Evolutionary conservation across 2,888 invertebrate species (phyloP).

Genomic region (Drosophila mettleri): DNA sequence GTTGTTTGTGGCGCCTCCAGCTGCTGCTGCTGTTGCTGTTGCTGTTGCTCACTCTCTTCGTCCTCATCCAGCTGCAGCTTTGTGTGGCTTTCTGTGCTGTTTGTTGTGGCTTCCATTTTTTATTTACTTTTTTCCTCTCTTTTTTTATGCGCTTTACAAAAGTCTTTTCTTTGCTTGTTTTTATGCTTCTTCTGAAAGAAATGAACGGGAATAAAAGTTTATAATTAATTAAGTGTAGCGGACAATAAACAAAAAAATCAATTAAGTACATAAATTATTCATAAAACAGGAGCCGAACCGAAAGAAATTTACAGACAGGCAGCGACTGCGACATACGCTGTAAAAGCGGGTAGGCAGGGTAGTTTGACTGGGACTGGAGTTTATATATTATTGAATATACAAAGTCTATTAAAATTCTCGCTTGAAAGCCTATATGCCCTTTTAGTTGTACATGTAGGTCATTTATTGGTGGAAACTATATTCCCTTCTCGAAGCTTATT

Average conservation of each 20-base stretch:
- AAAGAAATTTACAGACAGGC: slow-evolving; percentile 4
- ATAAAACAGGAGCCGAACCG: slow-evolving; percentile 50
- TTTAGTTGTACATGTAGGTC: background rate
- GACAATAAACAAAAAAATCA: slow-evolving; percentile 76
- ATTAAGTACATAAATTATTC: slow-evolving; percentile 77
- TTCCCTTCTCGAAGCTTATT: background rate
- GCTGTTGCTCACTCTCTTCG: slow-evolving; percentile 5
- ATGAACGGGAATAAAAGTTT: slow-evolving; percentile 45
- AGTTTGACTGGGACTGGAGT: background rate
- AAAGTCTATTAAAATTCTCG: too few relatives aligned
- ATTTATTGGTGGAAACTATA: background rate
- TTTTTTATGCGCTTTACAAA: slow-evolving; percentile 29
- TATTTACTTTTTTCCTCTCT: slow-evolving; percentile 7
- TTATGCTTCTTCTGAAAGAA: slow-evolving; percentile 39
- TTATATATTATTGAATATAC: background rate
- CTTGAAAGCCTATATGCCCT: background rate
- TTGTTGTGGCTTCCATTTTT: slow-evolving; percentile 60
- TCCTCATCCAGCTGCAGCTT: slow-evolving; percentile 59
- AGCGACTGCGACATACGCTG: background rate
- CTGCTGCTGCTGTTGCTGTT: slow-evolving; percentile 14
- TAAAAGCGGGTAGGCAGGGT: background rate
- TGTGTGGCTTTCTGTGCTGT: slow-evolving; percentile 55
- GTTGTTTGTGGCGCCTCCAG: slow-evolving; percentile 17
- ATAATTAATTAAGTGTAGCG: slow-evolving; percentile 70
- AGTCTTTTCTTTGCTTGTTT: slow-evolving; percentile 35